Conservation (phyloP, 2,888 invertebrate genomes). For the Sphinx pinastri region DNA sequence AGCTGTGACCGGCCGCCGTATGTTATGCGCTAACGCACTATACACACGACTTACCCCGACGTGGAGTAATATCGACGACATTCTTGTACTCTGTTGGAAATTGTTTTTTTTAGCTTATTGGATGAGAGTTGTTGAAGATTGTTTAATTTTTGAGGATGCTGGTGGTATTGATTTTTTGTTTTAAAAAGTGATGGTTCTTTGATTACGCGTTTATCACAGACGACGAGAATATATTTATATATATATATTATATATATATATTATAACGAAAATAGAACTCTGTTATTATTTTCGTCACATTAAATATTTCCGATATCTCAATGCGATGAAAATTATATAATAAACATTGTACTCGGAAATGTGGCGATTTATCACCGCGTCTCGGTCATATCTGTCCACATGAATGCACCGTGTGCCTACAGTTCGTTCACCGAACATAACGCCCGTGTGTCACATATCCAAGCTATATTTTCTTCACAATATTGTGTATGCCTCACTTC, state of each 20-base stretch:
- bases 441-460: slow-evolving; percentile 51
- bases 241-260: too few relatives aligned
- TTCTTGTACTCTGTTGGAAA: not conserved
- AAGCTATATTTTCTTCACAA: slow-evolving; percentile 71
- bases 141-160: not conserved
- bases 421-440: slow-evolving; percentile 16
- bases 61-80: slow-evolving; percentile 5
- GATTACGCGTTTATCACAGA: too few relatives aligned
- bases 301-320: not conserved
- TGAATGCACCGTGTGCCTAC: slow-evolving; percentile 8
- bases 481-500: slow-evolving; percentile 74
- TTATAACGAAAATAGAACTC: too few relatives aligned
- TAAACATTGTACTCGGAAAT: not conserved
- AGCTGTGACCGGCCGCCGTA: slow-evolving; percentile 62
- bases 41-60: slow-evolving; percentile 48
- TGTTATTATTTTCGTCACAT: not conserved
- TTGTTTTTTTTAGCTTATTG: not conserved
- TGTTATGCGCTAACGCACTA: slow-evolving; percentile 63
- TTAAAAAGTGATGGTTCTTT: not conserved
- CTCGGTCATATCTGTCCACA: slow-evolving; percentile 1
- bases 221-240: too few relatives aligned
- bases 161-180: not conserved
- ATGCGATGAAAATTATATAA: slow-evolving; percentile 1
- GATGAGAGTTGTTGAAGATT: not conserved
- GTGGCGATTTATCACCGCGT: slow-evolving; percentile 14